phyloP scores from a whole-genome alignment of 2,888 invertebrate genomes.

The Terebella lapidaria region DNA sequence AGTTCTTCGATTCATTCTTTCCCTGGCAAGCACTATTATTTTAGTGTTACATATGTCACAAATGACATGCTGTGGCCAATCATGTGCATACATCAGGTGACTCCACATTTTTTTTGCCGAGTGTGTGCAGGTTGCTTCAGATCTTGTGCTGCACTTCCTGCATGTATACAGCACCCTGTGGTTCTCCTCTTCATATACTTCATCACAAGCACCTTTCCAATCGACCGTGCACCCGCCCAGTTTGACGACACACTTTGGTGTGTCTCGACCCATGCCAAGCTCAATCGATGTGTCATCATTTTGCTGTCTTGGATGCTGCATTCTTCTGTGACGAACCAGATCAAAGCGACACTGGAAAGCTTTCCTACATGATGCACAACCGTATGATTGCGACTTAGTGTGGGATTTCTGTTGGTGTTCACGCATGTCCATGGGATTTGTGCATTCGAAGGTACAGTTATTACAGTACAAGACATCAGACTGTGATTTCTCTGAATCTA shows the following conservation, averaged over 20 bases:
- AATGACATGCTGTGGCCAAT: constrained; percentile 3
- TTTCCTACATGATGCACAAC: background rate
- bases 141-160: too few relatives aligned
- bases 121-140: too few relatives aligned
- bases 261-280: too few relatives aligned
- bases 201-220: too few relatives aligned
- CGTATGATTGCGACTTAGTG: background rate
- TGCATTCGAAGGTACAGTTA: background rate
- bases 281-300: too few relatives aligned
- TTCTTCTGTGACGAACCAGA: background rate
- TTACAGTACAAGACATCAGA: background rate
- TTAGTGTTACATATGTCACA: constrained; percentile 6
- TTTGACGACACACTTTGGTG: too few relatives aligned
- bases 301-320: too few relatives aligned
- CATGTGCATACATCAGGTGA: constrained; percentile 1
- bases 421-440: background rate
- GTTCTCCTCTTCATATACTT: too few relatives aligned
- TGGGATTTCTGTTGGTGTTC: background rate
- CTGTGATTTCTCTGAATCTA: too few relatives aligned
- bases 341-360: constrained; percentile 4
- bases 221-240: too few relatives aligned
- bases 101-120: background rate
- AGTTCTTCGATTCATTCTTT: background rate
- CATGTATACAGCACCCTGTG: too few relatives aligned
- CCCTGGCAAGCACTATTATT: background rate